These are phyloP conservation scores for Odontocerum albicorne DNA, from an alignment of 2,888 invertebrate genomes.

Conservation along the genomic window DNA sequence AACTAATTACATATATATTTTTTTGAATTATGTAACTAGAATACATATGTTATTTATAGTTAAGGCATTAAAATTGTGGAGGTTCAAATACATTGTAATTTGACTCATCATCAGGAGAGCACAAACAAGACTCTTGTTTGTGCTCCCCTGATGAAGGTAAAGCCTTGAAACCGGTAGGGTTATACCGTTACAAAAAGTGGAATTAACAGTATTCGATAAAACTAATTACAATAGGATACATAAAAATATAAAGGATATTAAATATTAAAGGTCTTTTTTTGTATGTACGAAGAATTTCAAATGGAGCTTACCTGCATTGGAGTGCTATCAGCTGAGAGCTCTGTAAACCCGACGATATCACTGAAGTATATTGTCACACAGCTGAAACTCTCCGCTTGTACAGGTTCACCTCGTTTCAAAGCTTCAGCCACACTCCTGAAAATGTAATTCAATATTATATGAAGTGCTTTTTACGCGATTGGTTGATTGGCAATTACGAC, in stretches of 20 bases:
- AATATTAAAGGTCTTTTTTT: background rate
- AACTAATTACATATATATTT: too few relatives aligned
- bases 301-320: conserved; percentile 64
- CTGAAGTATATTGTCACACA: conserved; percentile 84
- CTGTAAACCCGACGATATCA: conserved; percentile 83
- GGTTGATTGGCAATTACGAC: too few relatives aligned
- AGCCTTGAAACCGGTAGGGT: too few relatives aligned
- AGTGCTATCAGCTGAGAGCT: conserved; percentile 75
- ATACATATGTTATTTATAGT: too few relatives aligned
- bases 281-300: background rate
- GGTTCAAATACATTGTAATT: too few relatives aligned
- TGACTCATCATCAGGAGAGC: too few relatives aligned
- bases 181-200: too few relatives aligned
- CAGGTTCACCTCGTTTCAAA: conserved; percentile 74
- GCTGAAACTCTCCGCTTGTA: conserved; percentile 80
- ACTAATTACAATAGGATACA: background rate
- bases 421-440: conserved; percentile 78
- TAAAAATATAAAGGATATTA: background rate
- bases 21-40: too few relatives aligned
- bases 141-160: too few relatives aligned
- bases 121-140: too few relatives aligned
- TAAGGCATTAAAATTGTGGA: too few relatives aligned
- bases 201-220: background rate
- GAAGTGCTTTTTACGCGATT: too few relatives aligned
- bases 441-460: conserved; percentile 18